Conservation (phyloP, 2,113 vertebrate genomes). For the Neolamprologus cancellatus region DNA sequence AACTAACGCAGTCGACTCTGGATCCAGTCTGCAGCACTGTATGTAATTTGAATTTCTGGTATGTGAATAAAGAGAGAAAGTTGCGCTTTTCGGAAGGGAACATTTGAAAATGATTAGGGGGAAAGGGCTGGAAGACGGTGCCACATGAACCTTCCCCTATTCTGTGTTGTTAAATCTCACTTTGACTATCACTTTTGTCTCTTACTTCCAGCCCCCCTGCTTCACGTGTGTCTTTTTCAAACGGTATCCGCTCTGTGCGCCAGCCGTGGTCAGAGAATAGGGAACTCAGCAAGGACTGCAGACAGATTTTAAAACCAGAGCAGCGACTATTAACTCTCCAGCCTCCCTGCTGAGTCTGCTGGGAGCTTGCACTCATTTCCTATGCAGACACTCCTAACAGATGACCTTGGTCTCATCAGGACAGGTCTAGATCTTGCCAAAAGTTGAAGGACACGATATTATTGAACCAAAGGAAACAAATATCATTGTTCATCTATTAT, state of each 20-base stretch:
- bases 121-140: slow-evolving; percentile 11
- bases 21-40: slow-evolving; percentile 14
- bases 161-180: slow-evolving; percentile 27
- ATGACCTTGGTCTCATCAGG: slow-evolving; percentile 67
- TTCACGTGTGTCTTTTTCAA: background rate
- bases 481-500: slow-evolving; percentile 27
- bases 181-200: slow-evolving; percentile 17
- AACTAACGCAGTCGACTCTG: slow-evolving; percentile 56
- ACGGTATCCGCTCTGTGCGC: background rate
- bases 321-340: slow-evolving; percentile 38
- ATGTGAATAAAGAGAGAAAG: slow-evolving; percentile 41
- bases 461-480: slow-evolving; percentile 33
- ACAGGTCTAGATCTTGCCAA: slow-evolving; percentile 45
- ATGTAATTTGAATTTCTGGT: slow-evolving; percentile 39
- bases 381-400: slow-evolving; percentile 64
- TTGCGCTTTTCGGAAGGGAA: slow-evolving; percentile 21
- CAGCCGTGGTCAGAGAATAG: background rate
- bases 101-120: slow-evolving; percentile 50
- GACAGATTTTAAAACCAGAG: slow-evolving; percentile 38
- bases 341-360: slow-evolving; percentile 57
- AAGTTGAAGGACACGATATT: slow-evolving; percentile 22
- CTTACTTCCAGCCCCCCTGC: background rate
- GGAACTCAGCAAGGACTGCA: slow-evolving; percentile 14
- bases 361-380: slow-evolving; percentile 56
- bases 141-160: slow-evolving; percentile 2